phyloP scores from a whole-genome alignment of 2,113 vertebrate genomes.

The Brevimyrus niger region DNA sequence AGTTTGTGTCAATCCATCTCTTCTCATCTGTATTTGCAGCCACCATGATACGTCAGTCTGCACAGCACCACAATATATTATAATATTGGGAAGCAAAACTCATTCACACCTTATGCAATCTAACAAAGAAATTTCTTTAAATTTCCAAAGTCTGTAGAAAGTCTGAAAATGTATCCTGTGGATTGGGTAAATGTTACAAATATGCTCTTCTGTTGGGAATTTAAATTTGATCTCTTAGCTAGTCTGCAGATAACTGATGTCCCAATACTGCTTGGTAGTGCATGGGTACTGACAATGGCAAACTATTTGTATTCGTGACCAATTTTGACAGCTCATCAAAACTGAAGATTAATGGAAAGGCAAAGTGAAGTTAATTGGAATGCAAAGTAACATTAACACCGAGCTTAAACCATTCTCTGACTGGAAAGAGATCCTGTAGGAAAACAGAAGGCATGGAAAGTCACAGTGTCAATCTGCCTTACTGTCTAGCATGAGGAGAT shows the following conservation, averaged over 20 bases:
- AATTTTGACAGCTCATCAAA: neutral
- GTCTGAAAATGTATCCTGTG: neutral
- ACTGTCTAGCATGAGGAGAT: slow-evolving; percentile 58
- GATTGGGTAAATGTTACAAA: neutral
- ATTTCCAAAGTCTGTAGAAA: neutral
- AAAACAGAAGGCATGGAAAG: neutral
- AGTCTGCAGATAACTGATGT: neutral
- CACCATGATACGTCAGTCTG: too few species aligned
- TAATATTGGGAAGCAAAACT: neutral
- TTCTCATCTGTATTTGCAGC: too few species aligned
- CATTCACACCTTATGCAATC: neutral
- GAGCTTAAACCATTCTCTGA: neutral
- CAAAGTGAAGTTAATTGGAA: neutral
- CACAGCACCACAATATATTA: neutral
- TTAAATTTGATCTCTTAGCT: neutral
- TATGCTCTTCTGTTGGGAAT: neutral
- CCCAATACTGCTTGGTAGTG: neutral
- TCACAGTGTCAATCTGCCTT: slow-evolving; percentile 29
- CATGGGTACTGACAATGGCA: neutral
- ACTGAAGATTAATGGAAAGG: neutral
- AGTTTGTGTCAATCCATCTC: too few species aligned
- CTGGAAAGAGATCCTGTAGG: neutral
- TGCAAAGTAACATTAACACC: neutral
- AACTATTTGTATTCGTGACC: neutral
- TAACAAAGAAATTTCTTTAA: neutral